Base-by-base conservation (phyloP, 1,140 invertebrate species). In the Heterodera carotae region DNA sequence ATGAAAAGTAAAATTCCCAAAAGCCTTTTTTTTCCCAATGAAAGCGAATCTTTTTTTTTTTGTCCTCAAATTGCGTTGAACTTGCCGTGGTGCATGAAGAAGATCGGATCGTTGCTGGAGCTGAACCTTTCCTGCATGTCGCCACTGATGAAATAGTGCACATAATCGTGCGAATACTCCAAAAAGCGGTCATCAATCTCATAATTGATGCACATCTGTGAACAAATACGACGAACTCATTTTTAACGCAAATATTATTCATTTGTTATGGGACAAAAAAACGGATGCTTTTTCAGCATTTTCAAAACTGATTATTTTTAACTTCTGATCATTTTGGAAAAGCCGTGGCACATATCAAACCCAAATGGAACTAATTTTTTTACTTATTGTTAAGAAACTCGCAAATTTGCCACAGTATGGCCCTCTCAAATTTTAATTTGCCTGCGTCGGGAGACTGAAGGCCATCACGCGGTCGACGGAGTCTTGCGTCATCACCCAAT, bases 81-180 rank as follows among this genome's bases (percentile, higher is more conserved):
- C 48, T 15, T 53, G 48, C 48, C 79, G 70, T 86, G 85, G 70
- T 86, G 86, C 53, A 86, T 67, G 68, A 86, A 86, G 76, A 86
- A 86, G 66, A 86, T 71, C 2, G 85, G 85, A 77, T 90, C 89
- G 75, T 87, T 89, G 34, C 88, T 83, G 27, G 80, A 81, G 4
- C 84, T 86, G 36, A 76, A 71, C 39, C 85, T 76, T 15, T 86
- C 85, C 39, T 74, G 34, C 86, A 87, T 88, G 77, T 88, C 86
- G 22, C 85, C 85, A 48, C 84, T 84, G 67, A 87, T 84, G 77
- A 84, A 86, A 27, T 87, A 76, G 69, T 86, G 84, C 25, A 75
- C 80, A 15, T 80, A 83, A 29, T 85, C 83, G 72, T 87, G 85
- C 1, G 84, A 81, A 76, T 87, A 87, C 69, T 87, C 85, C 43